A percentile compares a stretch with the other conserved stretches of the same genome.
phyloP scores from a whole-genome alignment of 2,113 vertebrate species.

The Opisthocomus hoazin region DNA sequence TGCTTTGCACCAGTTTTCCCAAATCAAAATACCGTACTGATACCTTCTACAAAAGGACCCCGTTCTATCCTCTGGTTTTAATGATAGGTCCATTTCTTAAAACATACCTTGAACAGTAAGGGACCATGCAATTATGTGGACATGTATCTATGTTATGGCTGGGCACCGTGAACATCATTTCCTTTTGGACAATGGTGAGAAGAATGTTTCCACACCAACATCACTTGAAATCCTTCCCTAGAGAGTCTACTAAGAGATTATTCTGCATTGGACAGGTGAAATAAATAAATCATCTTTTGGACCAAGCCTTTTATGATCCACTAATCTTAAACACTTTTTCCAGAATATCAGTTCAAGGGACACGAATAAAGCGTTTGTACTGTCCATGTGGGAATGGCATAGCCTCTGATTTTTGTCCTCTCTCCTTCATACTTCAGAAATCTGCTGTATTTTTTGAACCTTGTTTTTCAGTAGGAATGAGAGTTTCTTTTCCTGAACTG shows the following conservation, averaged over 20 bases:
- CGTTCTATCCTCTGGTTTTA: neutral
- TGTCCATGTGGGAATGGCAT: neutral
- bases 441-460: neutral
- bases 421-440: neutral
- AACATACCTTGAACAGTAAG: neutral
- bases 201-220: neutral
- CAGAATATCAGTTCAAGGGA: neutral
- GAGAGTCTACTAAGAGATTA: neutral
- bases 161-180: neutral
- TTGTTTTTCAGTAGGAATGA: neutral
- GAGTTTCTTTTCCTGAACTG: neutral
- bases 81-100: neutral
- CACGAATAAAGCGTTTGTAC: neutral
- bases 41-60: neutral
- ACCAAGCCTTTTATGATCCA: neutral
- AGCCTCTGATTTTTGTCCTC: neutral
- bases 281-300: neutral
- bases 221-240: neutral
- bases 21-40: neutral
- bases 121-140: neutral
- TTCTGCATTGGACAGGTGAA: neutral
- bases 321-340: neutral
- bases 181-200: neutral
- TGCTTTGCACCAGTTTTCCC: neutral
- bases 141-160: rapidly evolving